Evolutionary conservation across 2,888 invertebrate species (phyloP).

Genomic region (Phytoseiulus persimilis): DNA sequence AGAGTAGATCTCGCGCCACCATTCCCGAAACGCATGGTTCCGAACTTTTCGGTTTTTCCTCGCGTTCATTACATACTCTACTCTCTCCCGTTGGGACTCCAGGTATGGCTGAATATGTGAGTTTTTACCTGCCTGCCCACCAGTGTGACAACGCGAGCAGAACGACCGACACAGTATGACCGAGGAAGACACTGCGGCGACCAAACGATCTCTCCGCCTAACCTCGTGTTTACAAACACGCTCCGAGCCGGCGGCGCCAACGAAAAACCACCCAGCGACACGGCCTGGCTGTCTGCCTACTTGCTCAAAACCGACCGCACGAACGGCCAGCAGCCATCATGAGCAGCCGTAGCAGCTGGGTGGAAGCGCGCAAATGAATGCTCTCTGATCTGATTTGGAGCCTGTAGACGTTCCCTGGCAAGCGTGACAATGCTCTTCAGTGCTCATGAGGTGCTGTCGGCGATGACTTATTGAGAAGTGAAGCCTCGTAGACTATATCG

Average conservation of each 20-base stretch:
- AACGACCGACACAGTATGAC: neutral
- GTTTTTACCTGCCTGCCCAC: neutral
- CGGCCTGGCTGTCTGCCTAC: neutral
- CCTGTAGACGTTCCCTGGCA: neutral
- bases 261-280: neutral
- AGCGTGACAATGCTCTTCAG: neutral
- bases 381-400: neutral
- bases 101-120: neutral
- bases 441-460: neutral
- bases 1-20: neutral
- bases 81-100: neutral
- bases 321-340: neutral
- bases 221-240: neutral
- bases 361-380: neutral
- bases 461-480: neutral
- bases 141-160: neutral
- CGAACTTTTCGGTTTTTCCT: neutral
- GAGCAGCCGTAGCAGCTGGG: neutral
- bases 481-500: neutral
- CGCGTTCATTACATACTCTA: neutral
- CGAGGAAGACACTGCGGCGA: neutral
- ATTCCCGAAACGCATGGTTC: neutral
- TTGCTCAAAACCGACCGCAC: neutral
- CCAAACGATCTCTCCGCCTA: neutral
- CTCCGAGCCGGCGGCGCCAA: neutral